A percentile compares a stretch with the other conserved stretches of the same genome.
phyloP scores from a whole-genome alignment of 1,140 invertebrate species.

The Drosophila paulistorum region DNA sequence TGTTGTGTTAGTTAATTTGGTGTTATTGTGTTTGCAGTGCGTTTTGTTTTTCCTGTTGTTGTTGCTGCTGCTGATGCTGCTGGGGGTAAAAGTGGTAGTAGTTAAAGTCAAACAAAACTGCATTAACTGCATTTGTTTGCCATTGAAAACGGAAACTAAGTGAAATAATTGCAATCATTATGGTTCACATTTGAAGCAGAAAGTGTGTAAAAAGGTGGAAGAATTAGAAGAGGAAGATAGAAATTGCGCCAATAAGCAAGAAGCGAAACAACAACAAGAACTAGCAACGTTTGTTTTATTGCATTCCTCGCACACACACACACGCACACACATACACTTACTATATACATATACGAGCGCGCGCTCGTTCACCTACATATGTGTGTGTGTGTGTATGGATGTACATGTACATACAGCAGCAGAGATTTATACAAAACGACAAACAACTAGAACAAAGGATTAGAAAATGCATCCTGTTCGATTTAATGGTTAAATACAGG shows the following conservation, averaged over 20 bases:
- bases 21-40: constrained; percentile 11
- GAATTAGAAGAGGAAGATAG: constrained; percentile 60
- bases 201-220: constrained; percentile 38
- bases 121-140: constrained; percentile 26
- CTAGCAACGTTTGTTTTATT: constrained; percentile 60
- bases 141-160: constrained; percentile 20
- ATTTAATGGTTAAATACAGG: constrained; percentile 68
- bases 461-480: constrained; percentile 46
- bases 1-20: background rate
- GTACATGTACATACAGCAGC: constrained; percentile 53
- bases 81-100: constrained; percentile 18
- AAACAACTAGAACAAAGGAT: constrained; percentile 46
- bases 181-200: constrained; percentile 22
- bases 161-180: constrained; percentile 15
- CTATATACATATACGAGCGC: constrained; percentile 27
- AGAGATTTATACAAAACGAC: constrained; percentile 67
- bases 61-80: background rate
- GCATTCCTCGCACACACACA: constrained; percentile 58
- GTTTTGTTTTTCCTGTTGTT: constrained; percentile 13
- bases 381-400: constrained; percentile 21
- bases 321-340: constrained; percentile 37
- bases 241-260: constrained; percentile 81
- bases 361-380: constrained; percentile 37
- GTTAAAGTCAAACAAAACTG: constrained; percentile 8
- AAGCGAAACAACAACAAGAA: constrained; percentile 47